Percentiles rank a stretch among this genome's conserved stretches.
These are phyloP conservation scores for Timema podura DNA, from an alignment of 2,888 invertebrate genomes.

Conservation along the genomic window DNA sequence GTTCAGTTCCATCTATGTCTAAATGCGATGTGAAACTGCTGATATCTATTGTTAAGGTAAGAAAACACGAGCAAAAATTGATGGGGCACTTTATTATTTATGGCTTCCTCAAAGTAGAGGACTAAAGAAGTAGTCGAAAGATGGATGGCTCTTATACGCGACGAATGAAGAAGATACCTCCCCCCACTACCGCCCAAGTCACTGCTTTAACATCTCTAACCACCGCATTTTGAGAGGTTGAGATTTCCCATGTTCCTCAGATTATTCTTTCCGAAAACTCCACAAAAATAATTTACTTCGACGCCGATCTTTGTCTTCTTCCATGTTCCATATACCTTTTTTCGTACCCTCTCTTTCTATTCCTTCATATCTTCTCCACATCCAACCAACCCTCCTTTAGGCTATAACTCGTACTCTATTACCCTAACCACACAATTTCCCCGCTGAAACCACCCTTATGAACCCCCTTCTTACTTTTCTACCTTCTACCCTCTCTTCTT, in stretches of 20 bases:
- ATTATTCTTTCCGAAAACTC: slow-evolving; percentile 6
- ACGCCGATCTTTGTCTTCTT: slow-evolving; percentile 28
- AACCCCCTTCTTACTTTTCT: too few species aligned
- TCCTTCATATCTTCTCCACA: neutral
- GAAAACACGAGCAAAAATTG: too few species aligned
- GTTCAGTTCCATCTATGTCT: too few species aligned
- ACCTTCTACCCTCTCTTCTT: too few species aligned
- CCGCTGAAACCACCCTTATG: too few species aligned
- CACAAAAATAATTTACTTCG: slow-evolving; percentile 29
- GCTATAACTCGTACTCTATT: slow-evolving; percentile 28
- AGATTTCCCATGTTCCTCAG: slow-evolving; percentile 16
- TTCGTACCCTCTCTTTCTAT: neutral
- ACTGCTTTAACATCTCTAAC: too few species aligned
- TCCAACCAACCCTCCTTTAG: slow-evolving; percentile 14
- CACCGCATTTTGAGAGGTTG: slow-evolving; percentile 3
- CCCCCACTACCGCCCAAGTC: too few species aligned
- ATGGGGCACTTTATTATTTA: slow-evolving; percentile 27
- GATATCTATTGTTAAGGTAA: too few species aligned
- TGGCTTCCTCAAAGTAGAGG: slow-evolving; percentile 24
- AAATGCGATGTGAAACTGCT: too few species aligned
- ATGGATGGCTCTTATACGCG: slow-evolving; percentile 4
- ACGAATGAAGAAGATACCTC: slow-evolving; percentile 17
- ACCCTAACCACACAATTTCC: slow-evolving; percentile 27
- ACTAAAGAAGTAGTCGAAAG: slow-evolving; percentile 16
- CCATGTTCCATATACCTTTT: slow-evolving; percentile 16